Conservation (phyloP, 1,140 invertebrate species). For the Adelges cooleyi region DNA sequence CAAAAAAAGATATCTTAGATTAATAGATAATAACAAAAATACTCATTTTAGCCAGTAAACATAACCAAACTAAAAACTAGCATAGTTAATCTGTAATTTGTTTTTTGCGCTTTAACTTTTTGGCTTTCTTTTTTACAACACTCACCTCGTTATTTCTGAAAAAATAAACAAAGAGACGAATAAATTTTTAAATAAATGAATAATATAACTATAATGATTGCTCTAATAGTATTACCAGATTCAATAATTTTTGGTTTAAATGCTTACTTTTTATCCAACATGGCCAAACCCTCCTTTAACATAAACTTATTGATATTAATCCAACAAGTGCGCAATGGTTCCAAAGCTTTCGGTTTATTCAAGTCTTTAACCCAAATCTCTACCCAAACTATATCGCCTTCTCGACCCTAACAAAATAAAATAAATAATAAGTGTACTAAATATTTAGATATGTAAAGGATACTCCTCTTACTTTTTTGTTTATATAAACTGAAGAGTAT, state of each 20-base stretch:
- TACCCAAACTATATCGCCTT: background rate
- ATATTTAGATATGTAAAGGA: no score
- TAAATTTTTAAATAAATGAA: background rate
- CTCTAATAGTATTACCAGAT: no score
- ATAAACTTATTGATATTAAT: slow-evolving; percentile 43
- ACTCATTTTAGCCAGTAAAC: no score
- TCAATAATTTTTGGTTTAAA: no score
- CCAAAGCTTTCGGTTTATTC: background rate
- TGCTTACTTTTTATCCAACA: slow-evolving; percentile 3
- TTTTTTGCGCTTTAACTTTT: background rate
- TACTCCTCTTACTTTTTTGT: slow-evolving; percentile 41
- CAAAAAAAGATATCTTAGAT: no score
- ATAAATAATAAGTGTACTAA: no score
- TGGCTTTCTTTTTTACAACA: background rate
- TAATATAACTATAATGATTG: no score
- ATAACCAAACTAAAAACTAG: no score
- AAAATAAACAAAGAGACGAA: slow-evolving; percentile 18
- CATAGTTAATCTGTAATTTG: no score
- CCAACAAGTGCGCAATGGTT: slow-evolving; percentile 38
- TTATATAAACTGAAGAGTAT: slow-evolving; percentile 41
- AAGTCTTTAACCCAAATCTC: slow-evolving; percentile 5
- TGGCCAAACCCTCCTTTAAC: slow-evolving; percentile 27
- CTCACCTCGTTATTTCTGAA: slow-evolving; percentile 8
- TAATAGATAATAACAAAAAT: no score
- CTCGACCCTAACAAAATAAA: background rate